Base-by-base conservation (phyloP, 2,888 invertebrate species). In the Carpatolechia fugitivella region DNA sequence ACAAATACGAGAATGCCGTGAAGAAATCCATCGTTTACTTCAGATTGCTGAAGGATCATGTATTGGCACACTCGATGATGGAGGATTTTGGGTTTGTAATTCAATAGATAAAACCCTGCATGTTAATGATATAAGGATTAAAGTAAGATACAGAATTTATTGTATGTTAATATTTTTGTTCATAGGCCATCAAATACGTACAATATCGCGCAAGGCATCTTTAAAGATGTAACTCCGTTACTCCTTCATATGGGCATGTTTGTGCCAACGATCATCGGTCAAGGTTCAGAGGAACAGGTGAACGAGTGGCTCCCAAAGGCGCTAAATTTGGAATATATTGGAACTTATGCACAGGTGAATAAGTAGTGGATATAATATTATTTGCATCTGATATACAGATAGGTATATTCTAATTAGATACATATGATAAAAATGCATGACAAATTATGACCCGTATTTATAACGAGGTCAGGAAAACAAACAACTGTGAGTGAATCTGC, bases 161-260 rank as follows among this genome's bases (percentile, higher is more conserved):
- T 24, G 6, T 24, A 6, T 4, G 3, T 24, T 2, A 5, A 38
- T 8, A 3, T 16, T 13, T 18, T 38, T 33, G 33, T 57, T 59
- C 56, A 1, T 65, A 82, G 83, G 1, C 81, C 83, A 1, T 62
- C 77, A 10, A 77, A 79, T 58, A 74, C 77, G 59, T 82, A 77
- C 57, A 74, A 73, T 0, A 69, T 78, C 1, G 66, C 71, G 13
- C 58, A 71, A 4, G 81, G 72, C 0, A 66, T 84, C 1, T 63
- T 78, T 2, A 92, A 92, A 68, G 94, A 95, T 70, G 92, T 95
- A 14, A 93, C 94, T 60, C 95, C 92, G 0, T 74, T 92, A 52
- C 87, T 93, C 47, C 86, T 98, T 0, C 98, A 98, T 78, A 95
- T 94, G 83, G 93, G 95, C 0, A 97, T 98, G 98, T 98, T 98